Percentiles rank a stretch among this genome's conserved stretches.
phyloP scores from a whole-genome alignment of 2,797 vertebrate genomes.

The Gephyroberyx darwinii region DNA sequence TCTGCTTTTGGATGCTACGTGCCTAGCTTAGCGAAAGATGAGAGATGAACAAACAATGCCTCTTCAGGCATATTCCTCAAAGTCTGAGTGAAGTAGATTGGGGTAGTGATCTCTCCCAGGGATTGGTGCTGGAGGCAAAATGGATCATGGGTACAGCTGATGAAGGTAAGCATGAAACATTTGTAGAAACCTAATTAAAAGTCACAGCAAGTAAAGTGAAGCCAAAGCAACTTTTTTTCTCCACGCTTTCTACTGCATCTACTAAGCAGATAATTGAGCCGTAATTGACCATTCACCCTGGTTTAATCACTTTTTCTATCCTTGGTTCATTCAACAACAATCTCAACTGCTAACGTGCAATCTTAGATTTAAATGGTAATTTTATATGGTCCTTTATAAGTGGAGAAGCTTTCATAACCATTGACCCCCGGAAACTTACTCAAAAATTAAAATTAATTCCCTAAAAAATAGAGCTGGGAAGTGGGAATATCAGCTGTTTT shows the following conservation, averaged over 20 bases:
- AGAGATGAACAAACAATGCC: slow-evolving; percentile 60
- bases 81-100: slow-evolving; percentile 47
- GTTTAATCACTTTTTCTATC: slow-evolving; percentile 17
- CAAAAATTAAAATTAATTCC: slow-evolving; percentile 5
- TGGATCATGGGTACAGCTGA: slow-evolving; percentile 38
- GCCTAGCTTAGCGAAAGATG: slow-evolving; percentile 39
- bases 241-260: not conserved
- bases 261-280: not conserved
- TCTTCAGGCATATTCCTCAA: slow-evolving; percentile 63
- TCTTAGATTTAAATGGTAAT: not conserved
- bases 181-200: slow-evolving; percentile 56
- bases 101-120: slow-evolving; percentile 27
- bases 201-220: slow-evolving; percentile 33
- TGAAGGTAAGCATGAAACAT: slow-evolving; percentile 48
- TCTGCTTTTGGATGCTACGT: slow-evolving; percentile 59
- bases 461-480: not conserved
- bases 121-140: slow-evolving; percentile 26
- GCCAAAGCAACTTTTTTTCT: slow-evolving; percentile 6
- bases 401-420: slow-evolving; percentile 1
- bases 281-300: slow-evolving; percentile 7
- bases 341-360: slow-evolving; percentile 1
- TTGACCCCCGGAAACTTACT: not conserved
- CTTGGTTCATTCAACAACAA: slow-evolving; percentile 5
- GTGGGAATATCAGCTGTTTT: not conserved
- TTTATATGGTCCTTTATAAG: not conserved